A percentile compares a stretch with the other conserved stretches of the same genome.
phyloP scores from a whole-genome alignment of 2,888 invertebrate genomes.

The Synanthedon myopaeformis region DNA sequence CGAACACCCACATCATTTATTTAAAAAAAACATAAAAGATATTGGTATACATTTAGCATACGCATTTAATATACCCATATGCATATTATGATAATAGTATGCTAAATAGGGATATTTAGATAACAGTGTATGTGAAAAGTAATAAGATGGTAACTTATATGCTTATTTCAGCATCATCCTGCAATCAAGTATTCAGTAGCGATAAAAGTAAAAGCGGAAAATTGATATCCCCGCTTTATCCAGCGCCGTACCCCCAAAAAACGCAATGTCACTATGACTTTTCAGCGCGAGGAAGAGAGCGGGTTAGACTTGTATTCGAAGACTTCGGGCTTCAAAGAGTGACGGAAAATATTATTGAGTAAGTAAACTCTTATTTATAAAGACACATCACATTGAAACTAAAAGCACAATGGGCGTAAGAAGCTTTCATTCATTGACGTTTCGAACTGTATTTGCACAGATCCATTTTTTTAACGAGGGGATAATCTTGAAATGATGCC shows the following conservation, averaged over 20 bases:
- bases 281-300: slow-evolving; percentile 83
- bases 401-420: too few species aligned
- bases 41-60: too few species aligned
- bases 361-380: slow-evolving; percentile 33
- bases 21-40: too few species aligned
- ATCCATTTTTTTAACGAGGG: too few species aligned
- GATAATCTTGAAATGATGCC: too few species aligned
- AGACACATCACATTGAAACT: too few species aligned
- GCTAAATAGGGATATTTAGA: background rate
- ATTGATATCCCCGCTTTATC: slow-evolving; percentile 86
- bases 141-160: background rate
- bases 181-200: slow-evolving; percentile 82
- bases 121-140: background rate
- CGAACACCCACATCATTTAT: too few species aligned
- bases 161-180: slow-evolving; percentile 74
- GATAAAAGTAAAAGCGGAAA: slow-evolving; percentile 84
- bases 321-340: slow-evolving; percentile 84
- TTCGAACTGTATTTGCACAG: too few species aligned
- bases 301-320: slow-evolving; percentile 85
- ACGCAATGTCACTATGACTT: slow-evolving; percentile 92
- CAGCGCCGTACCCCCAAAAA: slow-evolving; percentile 81
- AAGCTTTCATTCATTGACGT: too few species aligned
- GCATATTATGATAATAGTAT: too few species aligned
- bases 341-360: slow-evolving; percentile 73
- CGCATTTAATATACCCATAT: too few species aligned